Conservation (phyloP, 2,888 invertebrate genomes). For the Eudemis profundana region DNA sequence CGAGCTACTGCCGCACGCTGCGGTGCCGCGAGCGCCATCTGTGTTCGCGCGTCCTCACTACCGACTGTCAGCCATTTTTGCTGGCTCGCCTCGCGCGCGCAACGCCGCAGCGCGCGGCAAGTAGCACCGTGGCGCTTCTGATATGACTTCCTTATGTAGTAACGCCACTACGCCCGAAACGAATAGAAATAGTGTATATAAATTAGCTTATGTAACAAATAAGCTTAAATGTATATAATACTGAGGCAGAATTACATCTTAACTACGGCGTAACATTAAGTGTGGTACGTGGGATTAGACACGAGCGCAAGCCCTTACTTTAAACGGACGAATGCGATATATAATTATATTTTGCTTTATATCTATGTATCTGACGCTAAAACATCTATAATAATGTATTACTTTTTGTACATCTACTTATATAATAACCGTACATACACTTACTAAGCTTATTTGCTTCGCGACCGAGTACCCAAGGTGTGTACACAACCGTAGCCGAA, state of each 20-base stretch:
- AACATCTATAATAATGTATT: slow-evolving; percentile 85
- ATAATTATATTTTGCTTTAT: slow-evolving; percentile 85
- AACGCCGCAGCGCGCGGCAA: slow-evolving; percentile 56
- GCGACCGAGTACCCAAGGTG: slow-evolving; percentile 76
- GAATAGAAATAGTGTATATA: slow-evolving; percentile 83
- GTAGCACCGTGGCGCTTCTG: slow-evolving; percentile 75
- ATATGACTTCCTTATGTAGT: slow-evolving; percentile 81
- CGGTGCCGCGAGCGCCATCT: slow-evolving; percentile 54
- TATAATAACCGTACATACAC: slow-evolving; percentile 83
- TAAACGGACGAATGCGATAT: slow-evolving; percentile 86
- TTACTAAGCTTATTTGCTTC: slow-evolving; percentile 82
- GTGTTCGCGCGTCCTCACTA: slow-evolving; percentile 28
- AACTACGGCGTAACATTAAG: slow-evolving; percentile 84
- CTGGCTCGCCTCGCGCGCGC: slow-evolving; percentile 35
- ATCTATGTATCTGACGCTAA: slow-evolving; percentile 85
- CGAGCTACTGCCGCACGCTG: slow-evolving; percentile 62
- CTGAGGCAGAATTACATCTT: slow-evolving; percentile 86
- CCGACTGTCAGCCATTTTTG: slow-evolving; percentile 23
- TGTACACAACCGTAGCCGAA: slow-evolving; percentile 61
- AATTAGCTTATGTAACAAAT: slow-evolving; percentile 85
- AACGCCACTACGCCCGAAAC: slow-evolving; percentile 81
- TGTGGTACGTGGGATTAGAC: slow-evolving; percentile 84
- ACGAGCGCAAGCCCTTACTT: slow-evolving; percentile 85
- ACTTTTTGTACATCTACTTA: slow-evolving; percentile 86
- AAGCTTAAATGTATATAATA: slow-evolving; percentile 86